A percentile compares a stretch with the other conserved stretches of the same genome.
phyloP scores from a whole-genome alignment of 2,888 invertebrate genomes.

The Sinodicranocentrus sp. region DNA sequence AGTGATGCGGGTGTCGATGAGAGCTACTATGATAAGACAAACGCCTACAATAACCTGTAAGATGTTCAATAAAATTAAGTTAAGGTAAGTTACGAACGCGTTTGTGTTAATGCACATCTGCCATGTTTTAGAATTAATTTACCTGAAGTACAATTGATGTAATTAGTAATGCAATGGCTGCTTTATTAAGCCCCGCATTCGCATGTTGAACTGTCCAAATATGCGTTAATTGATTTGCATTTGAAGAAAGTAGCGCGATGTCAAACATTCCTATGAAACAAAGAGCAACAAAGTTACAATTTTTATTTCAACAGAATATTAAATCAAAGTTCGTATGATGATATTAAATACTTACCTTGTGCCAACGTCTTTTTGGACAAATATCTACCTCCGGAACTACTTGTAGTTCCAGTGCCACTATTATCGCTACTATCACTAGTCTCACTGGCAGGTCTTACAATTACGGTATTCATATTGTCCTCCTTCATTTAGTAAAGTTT shows the following conservation, averaged over 20 bases:
- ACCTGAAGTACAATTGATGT: constrained; percentile 41
- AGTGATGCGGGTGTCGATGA: not conserved
- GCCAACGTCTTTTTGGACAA: constrained; percentile 41
- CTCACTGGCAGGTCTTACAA: too few relatives aligned
- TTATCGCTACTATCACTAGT: not conserved
- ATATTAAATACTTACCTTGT: constrained; percentile 36
- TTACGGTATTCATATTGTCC: not conserved
- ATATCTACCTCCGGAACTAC: not conserved
- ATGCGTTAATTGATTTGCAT: too few relatives aligned
- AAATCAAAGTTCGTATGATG: not conserved
- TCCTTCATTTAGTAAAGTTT: not conserved
- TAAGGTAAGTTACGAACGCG: not conserved
- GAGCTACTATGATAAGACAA: constrained; percentile 12
- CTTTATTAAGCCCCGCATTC: too few relatives aligned
- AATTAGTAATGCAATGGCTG: constrained; percentile 32
- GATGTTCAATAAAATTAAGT: not conserved
- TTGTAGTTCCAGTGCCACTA: not conserved
- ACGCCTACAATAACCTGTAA: constrained; percentile 30
- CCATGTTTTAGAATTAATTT: not conserved
- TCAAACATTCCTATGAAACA: constrained; percentile 42
- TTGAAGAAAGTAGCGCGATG: constrained; percentile 19
- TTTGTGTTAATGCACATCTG: not conserved
- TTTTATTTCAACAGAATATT: not conserved
- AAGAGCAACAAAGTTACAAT: not conserved
- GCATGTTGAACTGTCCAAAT: too few relatives aligned